These are phyloP conservation scores for Aplysina aerophoba DNA, from an alignment of 37 sponge, comb jelly and placozoan genomes.

Conservation along the genomic window DNA sequence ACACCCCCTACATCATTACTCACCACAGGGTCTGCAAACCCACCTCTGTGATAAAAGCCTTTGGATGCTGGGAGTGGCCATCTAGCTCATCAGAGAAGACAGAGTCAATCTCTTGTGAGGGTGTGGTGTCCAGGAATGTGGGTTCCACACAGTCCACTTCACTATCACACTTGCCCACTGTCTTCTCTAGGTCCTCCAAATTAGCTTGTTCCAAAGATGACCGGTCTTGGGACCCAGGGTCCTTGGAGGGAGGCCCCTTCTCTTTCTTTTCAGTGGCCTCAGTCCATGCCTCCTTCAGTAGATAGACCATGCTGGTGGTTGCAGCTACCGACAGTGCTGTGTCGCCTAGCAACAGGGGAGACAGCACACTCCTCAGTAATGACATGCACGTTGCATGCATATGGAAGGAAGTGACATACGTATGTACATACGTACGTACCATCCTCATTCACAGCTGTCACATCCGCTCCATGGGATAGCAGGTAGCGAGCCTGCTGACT, in stretches of 20 bases:
- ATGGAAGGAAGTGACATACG: not conserved
- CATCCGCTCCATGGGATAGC: slow-evolving; percentile 76
- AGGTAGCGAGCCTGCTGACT: slow-evolving; percentile 64
- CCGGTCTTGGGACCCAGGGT: not conserved
- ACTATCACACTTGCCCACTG: slow-evolving; percentile 22
- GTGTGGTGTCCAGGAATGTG: not conserved
- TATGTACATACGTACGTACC: slow-evolving; percentile 44
- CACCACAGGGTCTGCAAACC: not conserved
- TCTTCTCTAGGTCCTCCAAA: slow-evolving; percentile 39
- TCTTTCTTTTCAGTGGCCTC: slow-evolving; percentile 53
- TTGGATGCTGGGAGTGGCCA: not conserved
- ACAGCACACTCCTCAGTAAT: too few species aligned
- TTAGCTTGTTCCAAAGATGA: slow-evolving; percentile 28
- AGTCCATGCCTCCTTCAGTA: slow-evolving; percentile 86
- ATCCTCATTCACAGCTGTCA: slow-evolving; percentile 67
- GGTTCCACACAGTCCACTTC: slow-evolving; percentile 14
- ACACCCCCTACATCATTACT: too few species aligned
- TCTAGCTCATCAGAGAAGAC: not conserved
- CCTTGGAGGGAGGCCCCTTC: not conserved
- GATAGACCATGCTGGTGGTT: slow-evolving; percentile 55
- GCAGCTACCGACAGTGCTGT: slow-evolving; percentile 81
- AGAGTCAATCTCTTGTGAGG: not conserved
- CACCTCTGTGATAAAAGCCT: not conserved
- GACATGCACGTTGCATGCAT: too few species aligned
- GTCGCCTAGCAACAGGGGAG: slow-evolving; percentile 23